phyloP scores from a whole-genome alignment of 2,888 invertebrate species.

The Polydrusus tereticollis region DNA sequence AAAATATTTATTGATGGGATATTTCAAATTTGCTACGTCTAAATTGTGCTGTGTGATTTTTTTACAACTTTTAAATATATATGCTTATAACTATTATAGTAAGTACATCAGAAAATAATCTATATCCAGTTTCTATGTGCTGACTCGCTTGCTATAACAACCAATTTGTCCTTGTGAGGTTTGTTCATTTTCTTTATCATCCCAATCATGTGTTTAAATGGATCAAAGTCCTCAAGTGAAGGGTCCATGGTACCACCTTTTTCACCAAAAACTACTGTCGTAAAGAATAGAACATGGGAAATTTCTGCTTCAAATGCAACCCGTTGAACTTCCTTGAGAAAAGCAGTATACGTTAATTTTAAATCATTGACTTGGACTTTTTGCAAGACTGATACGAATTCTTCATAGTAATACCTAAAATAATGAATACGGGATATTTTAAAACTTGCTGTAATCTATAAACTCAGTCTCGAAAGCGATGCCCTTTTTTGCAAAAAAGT shows the following conservation, averaged over 20 bases:
- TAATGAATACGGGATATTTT: neutral
- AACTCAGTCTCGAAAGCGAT: too few relatives aligned
- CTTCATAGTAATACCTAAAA: slow-evolving; percentile 25
- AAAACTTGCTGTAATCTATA: neutral
- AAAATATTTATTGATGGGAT: too few relatives aligned
- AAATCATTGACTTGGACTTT: neutral
- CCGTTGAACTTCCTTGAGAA: slow-evolving; percentile 13
- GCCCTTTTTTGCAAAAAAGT: too few relatives aligned
- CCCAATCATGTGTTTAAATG: neutral
- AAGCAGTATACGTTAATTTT: slow-evolving; percentile 15
- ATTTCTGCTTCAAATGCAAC: neutral
- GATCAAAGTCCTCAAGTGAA: slow-evolving; percentile 6
- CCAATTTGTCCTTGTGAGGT: slow-evolving; percentile 5
- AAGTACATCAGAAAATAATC: too few relatives aligned
- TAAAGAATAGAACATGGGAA: slow-evolving; percentile 1
- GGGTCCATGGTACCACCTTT: slow-evolving; percentile 1
- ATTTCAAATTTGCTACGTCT: too few relatives aligned
- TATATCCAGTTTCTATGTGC: slow-evolving; percentile 18
- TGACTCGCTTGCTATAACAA: slow-evolving; percentile 1
- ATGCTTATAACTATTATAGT: too few relatives aligned
- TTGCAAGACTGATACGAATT: slow-evolving; percentile 3
- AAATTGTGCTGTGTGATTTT: too few relatives aligned
- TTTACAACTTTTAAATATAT: too few relatives aligned
- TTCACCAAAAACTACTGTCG: slow-evolving; percentile 14
- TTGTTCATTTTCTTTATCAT: slow-evolving; percentile 12